Conservation (phyloP, 2,797 vertebrate species). For the Pseudochromis fuscus region DNA sequence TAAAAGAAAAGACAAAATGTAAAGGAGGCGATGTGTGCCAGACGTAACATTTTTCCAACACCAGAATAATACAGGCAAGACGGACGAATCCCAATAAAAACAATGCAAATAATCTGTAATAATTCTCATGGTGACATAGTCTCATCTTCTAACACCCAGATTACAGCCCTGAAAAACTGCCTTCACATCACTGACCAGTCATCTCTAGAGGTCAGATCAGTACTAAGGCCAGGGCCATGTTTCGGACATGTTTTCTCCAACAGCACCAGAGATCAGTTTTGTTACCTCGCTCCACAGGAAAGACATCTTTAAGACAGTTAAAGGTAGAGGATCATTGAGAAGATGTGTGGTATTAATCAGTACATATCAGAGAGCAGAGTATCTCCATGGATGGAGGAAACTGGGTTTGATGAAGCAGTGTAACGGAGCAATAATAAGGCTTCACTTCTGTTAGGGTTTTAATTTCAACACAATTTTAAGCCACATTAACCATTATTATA, state of each 20-base stretch:
- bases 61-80: background rate
- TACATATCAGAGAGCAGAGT: constrained; percentile 18
- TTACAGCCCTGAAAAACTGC: constrained; percentile 43
- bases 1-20: background rate
- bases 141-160: constrained; percentile 19
- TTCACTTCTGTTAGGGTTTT: constrained; percentile 28
- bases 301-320: background rate
- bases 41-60: constrained; percentile 5
- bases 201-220: too few species aligned
- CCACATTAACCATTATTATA: too few species aligned
- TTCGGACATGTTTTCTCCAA: constrained; percentile 43
- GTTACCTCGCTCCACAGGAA: too few species aligned
- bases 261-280: background rate
- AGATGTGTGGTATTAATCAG: background rate
- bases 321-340: background rate
- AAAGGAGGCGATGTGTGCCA: background rate
- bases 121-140: background rate
- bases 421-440: constrained; percentile 33
- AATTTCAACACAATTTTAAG: too few species aligned
- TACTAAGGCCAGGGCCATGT: background rate
- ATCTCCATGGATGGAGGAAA: background rate
- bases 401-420: background rate
- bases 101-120: background rate
- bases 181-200: background rate
- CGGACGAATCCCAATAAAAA: background rate